Evolutionary conservation across 2,888 invertebrate species (phyloP).

Genomic region (Actias luna): DNA sequence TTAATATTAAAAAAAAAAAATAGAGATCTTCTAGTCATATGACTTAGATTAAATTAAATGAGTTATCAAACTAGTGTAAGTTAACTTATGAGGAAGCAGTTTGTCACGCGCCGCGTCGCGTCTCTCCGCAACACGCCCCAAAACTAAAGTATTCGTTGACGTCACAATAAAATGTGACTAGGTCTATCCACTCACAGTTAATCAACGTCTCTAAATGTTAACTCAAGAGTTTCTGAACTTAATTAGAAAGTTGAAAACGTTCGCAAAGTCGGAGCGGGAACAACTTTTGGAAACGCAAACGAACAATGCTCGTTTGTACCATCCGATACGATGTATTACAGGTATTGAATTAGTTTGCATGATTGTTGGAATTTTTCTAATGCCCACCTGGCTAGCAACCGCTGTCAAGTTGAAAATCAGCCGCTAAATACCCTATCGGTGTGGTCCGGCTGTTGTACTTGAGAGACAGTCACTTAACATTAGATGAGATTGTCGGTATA

Average conservation of each 20-base stretch:
- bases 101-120: background rate
- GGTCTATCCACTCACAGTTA: constrained; percentile 51
- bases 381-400: no score
- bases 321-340: constrained; percentile 30
- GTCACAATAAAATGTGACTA: constrained; percentile 39
- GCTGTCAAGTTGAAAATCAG: no score
- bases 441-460: no score
- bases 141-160: background rate
- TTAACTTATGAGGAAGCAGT: background rate
- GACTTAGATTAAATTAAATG: no score
- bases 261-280: constrained; percentile 39
- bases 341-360: no score
- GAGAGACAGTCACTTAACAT: no score
- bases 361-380: no score
- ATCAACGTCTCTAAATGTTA: constrained; percentile 73
- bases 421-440: no score
- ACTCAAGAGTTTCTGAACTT: constrained; percentile 66
- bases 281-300: constrained; percentile 47
- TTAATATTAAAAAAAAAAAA: no score
- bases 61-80: background rate
- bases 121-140: background rate
- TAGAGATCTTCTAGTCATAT: no score
- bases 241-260: constrained; percentile 72
- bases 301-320: constrained; percentile 27
- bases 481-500: no score